These are phyloP conservation scores for Drosophila pseudotalamancana DNA, from an alignment of 2,888 invertebrate genomes.

Conservation along the genomic window DNA sequence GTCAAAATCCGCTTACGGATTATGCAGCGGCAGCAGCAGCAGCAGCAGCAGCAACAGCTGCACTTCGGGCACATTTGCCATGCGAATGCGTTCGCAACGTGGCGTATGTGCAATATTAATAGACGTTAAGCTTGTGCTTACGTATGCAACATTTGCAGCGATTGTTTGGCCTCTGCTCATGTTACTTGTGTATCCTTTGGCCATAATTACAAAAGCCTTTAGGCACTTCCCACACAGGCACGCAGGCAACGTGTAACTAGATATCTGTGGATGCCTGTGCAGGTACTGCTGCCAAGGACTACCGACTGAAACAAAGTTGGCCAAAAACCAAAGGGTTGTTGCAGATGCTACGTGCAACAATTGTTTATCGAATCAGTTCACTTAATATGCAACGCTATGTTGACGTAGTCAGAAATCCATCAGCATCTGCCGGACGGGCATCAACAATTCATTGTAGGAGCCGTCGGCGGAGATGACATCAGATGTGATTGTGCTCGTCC, in stretches of 20 bases:
- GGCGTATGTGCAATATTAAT: slow-evolving; percentile 72
- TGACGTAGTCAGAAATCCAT: slow-evolving; percentile 47
- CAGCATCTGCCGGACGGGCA: slow-evolving; percentile 17
- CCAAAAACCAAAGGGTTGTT: slow-evolving; percentile 9
- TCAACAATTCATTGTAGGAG: slow-evolving; percentile 35
- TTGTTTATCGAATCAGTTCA: slow-evolving; percentile 39
- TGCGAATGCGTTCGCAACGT: slow-evolving; percentile 46
- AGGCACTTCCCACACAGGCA: slow-evolving; percentile 23
- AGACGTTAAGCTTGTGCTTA: slow-evolving; percentile 42
- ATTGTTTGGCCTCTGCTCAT: slow-evolving; percentile 16
- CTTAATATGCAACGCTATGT: slow-evolving; percentile 37
- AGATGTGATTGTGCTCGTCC: slow-evolving; percentile 23
- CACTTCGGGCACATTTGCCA: slow-evolving; percentile 52
- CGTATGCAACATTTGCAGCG: slow-evolving; percentile 36
- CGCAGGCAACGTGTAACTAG: neutral
- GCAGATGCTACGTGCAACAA: slow-evolving; percentile 46
- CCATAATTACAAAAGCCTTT: slow-evolving; percentile 61
- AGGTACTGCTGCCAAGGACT: neutral
- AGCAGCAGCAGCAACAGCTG: slow-evolving; percentile 21
- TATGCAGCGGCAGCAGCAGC: slow-evolving; percentile 17
- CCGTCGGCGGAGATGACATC: slow-evolving; percentile 11
- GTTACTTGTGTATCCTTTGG: slow-evolving; percentile 26
- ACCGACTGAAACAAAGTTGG: neutral
- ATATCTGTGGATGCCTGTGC: neutral
- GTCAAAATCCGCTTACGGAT: slow-evolving; percentile 35